These are phyloP conservation scores for Rhinichthys osculus DNA, from an alignment of 2,797 vertebrate species.

Conservation along the genomic window DNA sequence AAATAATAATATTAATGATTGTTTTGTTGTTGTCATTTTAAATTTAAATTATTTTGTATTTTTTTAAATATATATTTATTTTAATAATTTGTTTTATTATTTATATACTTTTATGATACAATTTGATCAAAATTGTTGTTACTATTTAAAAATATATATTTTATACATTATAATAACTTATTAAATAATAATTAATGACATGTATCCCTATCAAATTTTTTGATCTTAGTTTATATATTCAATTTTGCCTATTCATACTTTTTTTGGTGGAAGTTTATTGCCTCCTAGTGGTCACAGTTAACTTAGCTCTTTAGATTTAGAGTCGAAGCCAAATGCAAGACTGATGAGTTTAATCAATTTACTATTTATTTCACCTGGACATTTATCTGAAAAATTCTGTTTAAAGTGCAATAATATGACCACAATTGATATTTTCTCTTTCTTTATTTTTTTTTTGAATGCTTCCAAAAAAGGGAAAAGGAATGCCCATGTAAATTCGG, in stretches of 20 bases:
- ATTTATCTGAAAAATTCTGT: background rate
- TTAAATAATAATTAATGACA: background rate
- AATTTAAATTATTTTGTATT: background rate
- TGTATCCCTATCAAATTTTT: background rate
- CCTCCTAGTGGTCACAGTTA: constrained; percentile 26
- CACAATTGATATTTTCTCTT: background rate
- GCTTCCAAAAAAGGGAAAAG: background rate
- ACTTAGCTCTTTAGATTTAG: background rate
- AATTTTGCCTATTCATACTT: background rate
- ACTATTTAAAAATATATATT: background rate
- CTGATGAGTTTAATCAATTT: background rate
- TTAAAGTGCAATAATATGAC: background rate
- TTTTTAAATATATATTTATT: too few relatives aligned
- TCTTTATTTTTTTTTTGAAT: background rate
- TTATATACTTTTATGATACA: background rate
- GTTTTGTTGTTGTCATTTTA: background rate
- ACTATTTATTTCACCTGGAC: background rate
- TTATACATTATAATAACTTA: background rate
- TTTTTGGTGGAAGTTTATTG: constrained; percentile 26
- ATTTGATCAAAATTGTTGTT: background rate
- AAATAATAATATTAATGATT: background rate
- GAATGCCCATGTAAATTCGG: background rate
- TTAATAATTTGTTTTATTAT: background rate
- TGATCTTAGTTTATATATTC: background rate
- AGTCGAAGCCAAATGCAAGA: background rate